Evolutionary conservation across 1,140 invertebrate species (phyloP).

Genomic region (Archivesica marissinica): DNA sequence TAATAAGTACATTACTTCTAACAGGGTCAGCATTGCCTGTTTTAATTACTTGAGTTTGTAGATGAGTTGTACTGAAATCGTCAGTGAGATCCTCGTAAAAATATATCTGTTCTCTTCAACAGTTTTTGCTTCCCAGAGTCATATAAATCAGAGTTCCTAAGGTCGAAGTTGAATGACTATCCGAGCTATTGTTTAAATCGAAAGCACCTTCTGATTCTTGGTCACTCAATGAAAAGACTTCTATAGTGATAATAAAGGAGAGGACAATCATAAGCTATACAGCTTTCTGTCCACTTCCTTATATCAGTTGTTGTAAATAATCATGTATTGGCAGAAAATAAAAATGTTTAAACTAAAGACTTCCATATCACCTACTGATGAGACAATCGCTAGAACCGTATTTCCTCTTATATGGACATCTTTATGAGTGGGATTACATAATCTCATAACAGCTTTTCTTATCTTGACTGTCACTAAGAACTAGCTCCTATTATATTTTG

Average conservation of each 20-base stretch:
- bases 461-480: slow-evolving; percentile 27
- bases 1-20: background rate
- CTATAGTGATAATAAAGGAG: no score
- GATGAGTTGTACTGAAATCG: slow-evolving; percentile 36
- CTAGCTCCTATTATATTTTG: slow-evolving; percentile 18
- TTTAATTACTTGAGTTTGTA: background rate
- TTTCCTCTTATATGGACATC: slow-evolving; percentile 18
- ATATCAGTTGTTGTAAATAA: no score
- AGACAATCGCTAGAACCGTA: background rate
- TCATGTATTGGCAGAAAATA: no score
- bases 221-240: no score
- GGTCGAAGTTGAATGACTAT: background rate
- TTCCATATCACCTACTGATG: background rate
- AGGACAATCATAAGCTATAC: no score
- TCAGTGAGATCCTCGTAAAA: slow-evolving; percentile 17
- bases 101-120: slow-evolving; percentile 38
- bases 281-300: no score
- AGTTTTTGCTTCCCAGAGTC: slow-evolving; percentile 10
- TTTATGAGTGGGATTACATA: slow-evolving; percentile 4
- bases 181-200: background rate
- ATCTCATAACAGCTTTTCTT: background rate
- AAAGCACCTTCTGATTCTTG: background rate
- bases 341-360: background rate
- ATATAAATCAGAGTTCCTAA: slow-evolving; percentile 12
- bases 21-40: slow-evolving; percentile 31